Base-by-base conservation (phyloP, 2,113 vertebrate genomes). In the Pluvianellus socialis region DNA sequence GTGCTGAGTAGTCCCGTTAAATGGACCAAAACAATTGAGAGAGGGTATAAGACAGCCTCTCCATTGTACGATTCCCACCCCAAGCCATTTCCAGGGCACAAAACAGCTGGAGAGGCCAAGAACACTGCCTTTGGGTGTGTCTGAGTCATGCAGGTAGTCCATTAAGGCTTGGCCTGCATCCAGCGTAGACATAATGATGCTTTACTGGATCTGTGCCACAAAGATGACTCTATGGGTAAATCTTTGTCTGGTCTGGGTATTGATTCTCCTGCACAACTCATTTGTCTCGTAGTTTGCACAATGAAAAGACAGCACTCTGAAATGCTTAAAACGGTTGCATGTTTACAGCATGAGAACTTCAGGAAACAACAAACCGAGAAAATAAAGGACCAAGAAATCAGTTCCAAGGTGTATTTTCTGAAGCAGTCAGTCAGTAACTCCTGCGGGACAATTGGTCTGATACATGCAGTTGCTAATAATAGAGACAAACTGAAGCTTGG, bases 401-500 rank as follows among this genome's bases (percentile, higher is more conserved):
- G 95, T 56, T 94, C 98, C 32, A 98, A 98, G 40, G 97, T 99
- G 24, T 99, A 99, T 97, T 99, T 99, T 96, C 91, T 99, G 98
- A 99, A 98, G 96, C 99, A 99, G 98, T 99, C 98, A 0, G 98
- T 99, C 18, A 98, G 97, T 52, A 99, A 99, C 98, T 99, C 99
- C 22, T 99, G 99, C 71, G 99, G 99, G 12, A 99, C 99, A 26
- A 97, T 99, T 10, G 99, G 99, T 18, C 97, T 99, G 88, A 98
- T 99, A 71, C 99, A 99, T 8, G 98, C 99, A 8, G 98, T 99
- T 84, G 99, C 98, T 79, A 99, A 99, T 97, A 99, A 99, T 92
- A 98, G 98, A 89, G 98, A 98, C 93, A 99, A 99, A 91, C 67
- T 99, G 84, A 96, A 97, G 9, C 99, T 99, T 94, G 98, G 99